A percentile compares a stretch with the other conserved stretches of the same genome.
Evolutionary conservation across 1,140 invertebrate genomes (phyloP).

Genomic region (Elymnias hypermnestra): DNA sequence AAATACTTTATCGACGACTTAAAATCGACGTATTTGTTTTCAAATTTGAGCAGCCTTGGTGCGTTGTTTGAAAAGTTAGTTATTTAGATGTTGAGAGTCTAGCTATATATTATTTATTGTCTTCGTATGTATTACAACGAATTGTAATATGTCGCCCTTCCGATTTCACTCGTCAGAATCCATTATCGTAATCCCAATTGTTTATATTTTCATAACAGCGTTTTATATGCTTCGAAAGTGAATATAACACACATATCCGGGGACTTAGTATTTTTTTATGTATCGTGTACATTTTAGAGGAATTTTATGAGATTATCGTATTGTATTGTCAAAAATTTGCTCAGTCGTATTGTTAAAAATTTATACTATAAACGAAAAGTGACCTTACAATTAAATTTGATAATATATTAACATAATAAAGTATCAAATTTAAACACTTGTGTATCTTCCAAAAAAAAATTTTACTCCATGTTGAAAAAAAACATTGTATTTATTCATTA

Average conservation of each 20-base stretch:
- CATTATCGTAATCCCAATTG: slow-evolving; percentile 9
- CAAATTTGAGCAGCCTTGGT: slow-evolving; percentile 17
- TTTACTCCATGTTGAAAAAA: slow-evolving; percentile 7
- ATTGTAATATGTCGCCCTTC: slow-evolving; percentile 30
- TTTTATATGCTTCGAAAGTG: neutral
- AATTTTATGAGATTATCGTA: slow-evolving; percentile 13
- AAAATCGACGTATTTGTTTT: neutral
- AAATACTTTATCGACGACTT: no score
- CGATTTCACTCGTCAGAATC: slow-evolving; percentile 14
- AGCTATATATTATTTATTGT: slow-evolving; percentile 67
- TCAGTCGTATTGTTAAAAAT: slow-evolving; percentile 35
- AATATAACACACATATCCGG: slow-evolving; percentile 19
- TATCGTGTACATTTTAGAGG: slow-evolving; percentile 22
- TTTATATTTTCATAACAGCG: slow-evolving; percentile 1
- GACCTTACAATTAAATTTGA: slow-evolving; percentile 31
- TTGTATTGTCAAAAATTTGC: slow-evolving; percentile 26
- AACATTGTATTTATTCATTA: slow-evolving; percentile 9
- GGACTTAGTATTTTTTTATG: slow-evolving; percentile 11
- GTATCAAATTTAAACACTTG: slow-evolving; percentile 8
- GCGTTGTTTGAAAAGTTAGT: slow-evolving; percentile 42
- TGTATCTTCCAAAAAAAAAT: slow-evolving; percentile 14
- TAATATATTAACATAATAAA: slow-evolving; percentile 22
- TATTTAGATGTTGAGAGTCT: slow-evolving; percentile 66
- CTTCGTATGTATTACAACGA: slow-evolving; percentile 58
- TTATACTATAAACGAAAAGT: slow-evolving; percentile 37